Evolutionary conservation across 2,797 vertebrate genomes (phyloP).

Genomic region (Sebastiscus albofasciatus): DNA sequence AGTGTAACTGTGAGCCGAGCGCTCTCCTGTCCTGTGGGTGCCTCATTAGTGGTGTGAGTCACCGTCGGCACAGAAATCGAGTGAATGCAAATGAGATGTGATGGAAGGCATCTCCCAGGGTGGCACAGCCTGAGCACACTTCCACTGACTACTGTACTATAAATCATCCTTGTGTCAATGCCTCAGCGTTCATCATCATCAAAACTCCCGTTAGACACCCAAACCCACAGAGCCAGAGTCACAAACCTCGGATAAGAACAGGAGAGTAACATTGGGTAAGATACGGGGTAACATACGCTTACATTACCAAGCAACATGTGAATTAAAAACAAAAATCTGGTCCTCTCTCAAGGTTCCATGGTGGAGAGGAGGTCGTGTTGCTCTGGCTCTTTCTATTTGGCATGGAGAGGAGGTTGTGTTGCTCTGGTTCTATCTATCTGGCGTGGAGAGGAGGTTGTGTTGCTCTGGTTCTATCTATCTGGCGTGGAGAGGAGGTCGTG

Average conservation of each 20-base stretch:
- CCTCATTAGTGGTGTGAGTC: conserved; percentile 74
- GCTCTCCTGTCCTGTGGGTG: conserved; percentile 50
- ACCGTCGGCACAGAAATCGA: conserved; percentile 46
- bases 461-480: too few species aligned
- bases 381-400: too few species aligned
- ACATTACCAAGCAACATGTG: too few species aligned
- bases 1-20: conserved; percentile 19
- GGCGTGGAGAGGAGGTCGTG: too few species aligned
- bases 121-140: conserved; percentile 43
- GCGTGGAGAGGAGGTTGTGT: too few species aligned
- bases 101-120: conserved; percentile 64
- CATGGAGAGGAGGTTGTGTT: too few species aligned
- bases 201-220: conserved; percentile 39
- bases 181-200: conserved; percentile 33
- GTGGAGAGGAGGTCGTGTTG: too few species aligned
- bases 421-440: too few species aligned
- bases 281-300: too few species aligned
- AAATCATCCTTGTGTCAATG: conserved; percentile 61
- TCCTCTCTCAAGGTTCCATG: too few species aligned
- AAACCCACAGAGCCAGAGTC: conserved; percentile 19
- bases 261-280: neutral
- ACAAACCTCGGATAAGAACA: conserved; percentile 18
- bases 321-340: too few species aligned
- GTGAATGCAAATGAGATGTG: conserved; percentile 68
- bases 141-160: conserved; percentile 40